Conservation (phyloP, 2,797 vertebrate species). For the Danio jaintianensis region DNA sequence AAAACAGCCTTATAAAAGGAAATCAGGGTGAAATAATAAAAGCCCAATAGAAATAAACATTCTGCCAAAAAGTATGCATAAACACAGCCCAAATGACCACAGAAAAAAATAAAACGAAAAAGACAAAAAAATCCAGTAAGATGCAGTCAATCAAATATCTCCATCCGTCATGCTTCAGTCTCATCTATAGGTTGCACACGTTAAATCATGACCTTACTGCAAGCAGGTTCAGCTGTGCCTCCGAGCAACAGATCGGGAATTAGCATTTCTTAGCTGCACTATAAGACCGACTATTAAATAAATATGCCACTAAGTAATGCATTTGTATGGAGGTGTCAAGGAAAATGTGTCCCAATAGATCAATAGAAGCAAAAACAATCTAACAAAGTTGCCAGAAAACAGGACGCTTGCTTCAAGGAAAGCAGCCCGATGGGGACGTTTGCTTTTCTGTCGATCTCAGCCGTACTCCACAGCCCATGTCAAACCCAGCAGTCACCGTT, state of each 20-base stretch:
- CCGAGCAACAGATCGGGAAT: not conserved
- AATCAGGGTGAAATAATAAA: no score
- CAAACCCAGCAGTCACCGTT: slow-evolving; percentile 42
- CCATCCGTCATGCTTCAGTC: no score
- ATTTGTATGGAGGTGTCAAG: slow-evolving; percentile 23
- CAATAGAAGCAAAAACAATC: slow-evolving; percentile 4
- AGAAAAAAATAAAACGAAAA: no score
- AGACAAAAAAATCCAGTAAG: no score
- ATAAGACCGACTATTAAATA: not conserved
- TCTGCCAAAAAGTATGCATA: no score
- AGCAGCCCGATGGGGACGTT: slow-evolving; percentile 21
- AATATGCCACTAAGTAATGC: slow-evolving; percentile 23
- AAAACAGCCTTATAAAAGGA: no score
- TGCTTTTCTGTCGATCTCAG: slow-evolving; percentile 49
- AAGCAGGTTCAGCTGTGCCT: not conserved
- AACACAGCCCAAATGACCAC: no score
- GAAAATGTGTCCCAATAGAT: not conserved
- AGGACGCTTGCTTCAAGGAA: slow-evolving; percentile 7
- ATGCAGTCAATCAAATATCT: slow-evolving; percentile 13
- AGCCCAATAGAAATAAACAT: no score
- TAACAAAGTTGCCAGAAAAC: slow-evolving; percentile 10
- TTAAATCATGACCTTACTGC: slow-evolving; percentile 9
- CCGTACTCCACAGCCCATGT: slow-evolving; percentile 33
- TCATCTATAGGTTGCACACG: slow-evolving; percentile 27
- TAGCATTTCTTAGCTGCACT: not conserved